Conservation (phyloP, 1,140 invertebrate species). For the Oreohelix idahoensis region DNA sequence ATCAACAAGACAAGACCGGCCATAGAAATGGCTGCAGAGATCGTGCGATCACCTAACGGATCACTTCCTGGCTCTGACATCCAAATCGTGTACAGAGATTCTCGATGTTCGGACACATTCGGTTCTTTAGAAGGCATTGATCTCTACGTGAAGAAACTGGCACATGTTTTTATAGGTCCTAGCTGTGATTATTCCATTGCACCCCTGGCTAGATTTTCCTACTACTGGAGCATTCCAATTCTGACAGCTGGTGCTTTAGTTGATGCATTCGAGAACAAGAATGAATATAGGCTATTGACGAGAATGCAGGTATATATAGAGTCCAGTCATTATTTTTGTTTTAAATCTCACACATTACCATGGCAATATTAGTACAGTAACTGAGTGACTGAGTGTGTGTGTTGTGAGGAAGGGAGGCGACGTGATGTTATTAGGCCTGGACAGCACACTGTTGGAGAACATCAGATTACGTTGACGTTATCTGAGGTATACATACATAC, state of each 20-base stretch:
- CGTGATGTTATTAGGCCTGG: too few species aligned
- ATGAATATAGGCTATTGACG: slow-evolving; percentile 58
- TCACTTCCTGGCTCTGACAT: slow-evolving; percentile 49
- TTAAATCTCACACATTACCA: neutral
- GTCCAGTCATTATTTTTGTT: too few species aligned
- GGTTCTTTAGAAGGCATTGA: slow-evolving; percentile 64
- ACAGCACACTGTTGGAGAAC: too few species aligned
- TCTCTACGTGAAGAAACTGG: slow-evolving; percentile 58
- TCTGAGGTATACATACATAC: neutral
- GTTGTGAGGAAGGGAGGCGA: too few species aligned
- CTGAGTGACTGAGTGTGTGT: neutral
- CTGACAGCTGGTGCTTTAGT: slow-evolving; percentile 89
- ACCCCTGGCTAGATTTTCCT: slow-evolving; percentile 88
- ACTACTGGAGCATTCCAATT: slow-evolving; percentile 89
- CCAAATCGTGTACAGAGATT: slow-evolving; percentile 53
- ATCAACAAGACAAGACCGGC: slow-evolving; percentile 56
- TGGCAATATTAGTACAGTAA: neutral
- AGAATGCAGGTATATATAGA: slow-evolving; percentile 49
- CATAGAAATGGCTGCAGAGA: slow-evolving; percentile 58
- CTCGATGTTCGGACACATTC: slow-evolving; percentile 60
- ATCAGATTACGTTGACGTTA: neutral
- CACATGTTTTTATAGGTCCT: slow-evolving; percentile 90
- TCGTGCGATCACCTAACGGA: slow-evolving; percentile 29
- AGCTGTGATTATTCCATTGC: slow-evolving; percentile 93
- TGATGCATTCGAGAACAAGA: slow-evolving; percentile 79